A percentile compares a stretch with the other conserved stretches of the same genome.
Conservation (phyloP, 2,888 invertebrate genomes). For the Xestia c-nigrum region DNA sequence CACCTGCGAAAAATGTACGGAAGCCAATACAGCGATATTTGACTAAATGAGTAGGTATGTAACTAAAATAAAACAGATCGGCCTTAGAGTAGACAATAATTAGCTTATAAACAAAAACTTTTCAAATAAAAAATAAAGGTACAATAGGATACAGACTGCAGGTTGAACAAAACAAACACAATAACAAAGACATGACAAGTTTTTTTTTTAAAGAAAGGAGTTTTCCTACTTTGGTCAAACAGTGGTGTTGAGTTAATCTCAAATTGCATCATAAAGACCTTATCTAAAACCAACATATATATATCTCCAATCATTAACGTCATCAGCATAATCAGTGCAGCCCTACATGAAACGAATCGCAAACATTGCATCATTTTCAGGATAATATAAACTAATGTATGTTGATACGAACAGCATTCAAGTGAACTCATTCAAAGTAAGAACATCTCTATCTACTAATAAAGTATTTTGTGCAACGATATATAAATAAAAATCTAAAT, state of each 20-base stretch:
- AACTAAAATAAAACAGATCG: too few relatives aligned
- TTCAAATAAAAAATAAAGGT: too few relatives aligned
- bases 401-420: slow-evolving; percentile 9
- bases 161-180: too few relatives aligned
- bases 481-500: background rate
- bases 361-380: slow-evolving; percentile 32
- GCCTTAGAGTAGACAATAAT: too few relatives aligned
- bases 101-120: too few relatives aligned
- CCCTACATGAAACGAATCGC: slow-evolving; percentile 20
- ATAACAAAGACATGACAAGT: too few relatives aligned
- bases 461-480: background rate
- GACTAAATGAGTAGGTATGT: too few relatives aligned
- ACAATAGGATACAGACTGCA: too few relatives aligned
- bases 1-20: too few relatives aligned
- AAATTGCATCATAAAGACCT: background rate
- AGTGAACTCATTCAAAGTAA: slow-evolving; percentile 11
- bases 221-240: background rate
- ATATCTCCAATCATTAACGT: background rate
- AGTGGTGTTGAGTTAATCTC: background rate
- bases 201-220: too few relatives aligned
- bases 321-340: slow-evolving; percentile 16
- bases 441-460: background rate
- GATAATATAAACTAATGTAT: slow-evolving; percentile 8
- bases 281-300: background rate
- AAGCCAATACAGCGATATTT: too few relatives aligned